phyloP scores from a whole-genome alignment of 2,888 invertebrate species.

The Oligia latruncula region DNA sequence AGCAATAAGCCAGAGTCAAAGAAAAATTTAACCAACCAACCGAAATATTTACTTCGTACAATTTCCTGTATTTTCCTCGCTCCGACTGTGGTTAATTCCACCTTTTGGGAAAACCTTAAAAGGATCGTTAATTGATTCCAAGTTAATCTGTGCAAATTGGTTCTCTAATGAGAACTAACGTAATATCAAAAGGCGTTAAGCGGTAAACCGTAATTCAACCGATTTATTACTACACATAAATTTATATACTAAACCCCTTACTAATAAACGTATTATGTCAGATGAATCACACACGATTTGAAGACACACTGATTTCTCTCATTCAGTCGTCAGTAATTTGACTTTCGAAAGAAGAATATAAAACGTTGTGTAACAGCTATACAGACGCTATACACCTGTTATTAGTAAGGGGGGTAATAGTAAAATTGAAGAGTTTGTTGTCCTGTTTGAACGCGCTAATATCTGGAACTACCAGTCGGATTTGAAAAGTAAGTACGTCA shows the following conservation, averaged over 20 bases:
- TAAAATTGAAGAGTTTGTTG: neutral
- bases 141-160: slow-evolving; percentile 44
- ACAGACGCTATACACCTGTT: too few relatives aligned
- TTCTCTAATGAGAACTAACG: slow-evolving; percentile 32
- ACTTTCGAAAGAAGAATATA: too few relatives aligned
- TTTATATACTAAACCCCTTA: neutral
- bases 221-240: neutral
- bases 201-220: neutral
- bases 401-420: neutral
- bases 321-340: too few relatives aligned
- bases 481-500: neutral
- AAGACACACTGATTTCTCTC: too few relatives aligned
- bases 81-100: neutral
- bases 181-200: slow-evolving; percentile 37
- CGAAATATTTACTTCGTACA: neutral
- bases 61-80: slow-evolving; percentile 9
- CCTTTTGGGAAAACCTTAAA: slow-evolving; percentile 22
- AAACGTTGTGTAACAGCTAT: too few relatives aligned
- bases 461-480: neutral
- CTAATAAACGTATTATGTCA: too few relatives aligned
- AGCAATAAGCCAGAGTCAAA: neutral
- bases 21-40: neutral
- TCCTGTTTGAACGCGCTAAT: neutral
- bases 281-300: too few relatives aligned
- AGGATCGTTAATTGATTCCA: slow-evolving; percentile 35